Base-by-base conservation (phyloP, 2,113 vertebrate genomes). In the Xiphophorus couchianus region DNA sequence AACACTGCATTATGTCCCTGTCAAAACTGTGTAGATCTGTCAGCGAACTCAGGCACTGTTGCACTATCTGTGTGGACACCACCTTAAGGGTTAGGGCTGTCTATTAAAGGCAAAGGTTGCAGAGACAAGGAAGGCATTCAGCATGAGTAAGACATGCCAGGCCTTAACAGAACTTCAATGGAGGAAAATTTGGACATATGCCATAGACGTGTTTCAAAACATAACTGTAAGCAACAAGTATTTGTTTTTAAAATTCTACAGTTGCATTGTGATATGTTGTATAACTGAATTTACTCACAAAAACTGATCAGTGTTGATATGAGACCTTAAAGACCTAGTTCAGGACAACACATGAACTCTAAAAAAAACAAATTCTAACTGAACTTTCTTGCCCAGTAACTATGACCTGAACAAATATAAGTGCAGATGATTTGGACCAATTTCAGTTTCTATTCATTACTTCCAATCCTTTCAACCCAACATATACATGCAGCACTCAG, bases 51-150 rank as follows among this genome's bases (percentile, higher is more conserved):
- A 19, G 66, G 33, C 19, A 31, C 1, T 68, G 39, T 42, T 71
- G 62, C 60, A 67, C 67, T 86, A 83, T 87, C 80, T 73, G 76
- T 19, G 9, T 22, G 51, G 74, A 67, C 82, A 88, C 80, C 84
- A 90, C 71, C 81, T 88, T 74, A n/a, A 61, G 63, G 58, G 69
- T 77, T 66, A 58, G 67, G 71, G 60, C 81, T 73, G 58, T 66
- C 54, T 62, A 76, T 42, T 69, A 29, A 83, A 79, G 84, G 69
- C 71, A 88, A 89, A 89, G 86, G 84, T 89, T 37, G 6, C 31
- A 58, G 33, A 80, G 33, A 80, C 63, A 27, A 62, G 44, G n/a
- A 62, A 76, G 67, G 35, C 10, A 37, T 58, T 73, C 54, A 19
- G 44, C 61, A 64, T 0, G 35, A 31, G 39, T 29, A 37, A 60